Evolutionary conservation across 2,797 vertebrate genomes (phyloP), one percentile per base, ranked within the genome.

Genomic region (Channallabes apus): DNA sequence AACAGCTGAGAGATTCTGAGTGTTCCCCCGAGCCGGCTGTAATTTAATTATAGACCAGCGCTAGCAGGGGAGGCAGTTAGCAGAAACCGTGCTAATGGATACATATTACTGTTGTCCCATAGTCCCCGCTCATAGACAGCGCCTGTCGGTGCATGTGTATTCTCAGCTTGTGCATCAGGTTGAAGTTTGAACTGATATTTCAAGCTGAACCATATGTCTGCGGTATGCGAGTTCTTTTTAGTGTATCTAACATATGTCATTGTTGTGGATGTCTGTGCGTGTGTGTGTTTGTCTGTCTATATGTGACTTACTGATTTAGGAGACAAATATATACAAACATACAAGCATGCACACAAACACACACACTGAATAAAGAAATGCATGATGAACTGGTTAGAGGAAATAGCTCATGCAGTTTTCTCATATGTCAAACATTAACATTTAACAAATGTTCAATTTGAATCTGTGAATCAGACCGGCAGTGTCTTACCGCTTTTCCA

Each of bases 1-100:
- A 90, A 88, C 84, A 93, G 91, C 90, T 90, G 91, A 86, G 90
- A 93, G 92, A 91, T 88, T 91, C 88, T 88, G 56, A 87, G 86
- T 84, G 84, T 89, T 94, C 94, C 94, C 94, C 92, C 62, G 79
- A 93, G 92, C 94, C 91, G 89, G 91, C 92, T 93, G 90, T 93
- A 93, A 94, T 96, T 96, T 96, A 96, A 97, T 97, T 96, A 95
- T 94, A 96, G 94, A 96, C 95, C 96, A 94, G 91, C 93, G 94
- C 95, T 95, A 92, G 90, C 85, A 92, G 95, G 94, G 95, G 96
- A 94, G 90, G 88, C 91, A 82, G 90, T 94, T 95, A 94, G 93
- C 90, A 89, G 93, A 92, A 90, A 91, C 94, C 80, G 91, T 90
- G 89, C 93, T 95, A 95, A 95, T 95, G 93, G 94, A 92, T 94